Evolutionary conservation across 2,888 invertebrate genomes (phyloP).

Genomic region (Volucella inanis): DNA sequence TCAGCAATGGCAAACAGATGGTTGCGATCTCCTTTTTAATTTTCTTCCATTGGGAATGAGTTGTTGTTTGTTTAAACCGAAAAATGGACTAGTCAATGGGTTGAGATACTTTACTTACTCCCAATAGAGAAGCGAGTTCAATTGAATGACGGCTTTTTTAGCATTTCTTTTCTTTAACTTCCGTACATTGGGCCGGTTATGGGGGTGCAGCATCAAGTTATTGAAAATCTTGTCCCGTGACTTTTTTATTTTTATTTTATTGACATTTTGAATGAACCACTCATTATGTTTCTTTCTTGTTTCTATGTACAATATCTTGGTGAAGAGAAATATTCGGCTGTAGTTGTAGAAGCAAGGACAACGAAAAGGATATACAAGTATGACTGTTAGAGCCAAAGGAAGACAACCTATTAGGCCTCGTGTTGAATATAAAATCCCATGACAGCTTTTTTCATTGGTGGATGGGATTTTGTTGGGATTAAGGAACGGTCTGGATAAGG

Average conservation of each 20-base stretch:
- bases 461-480: too few species aligned
- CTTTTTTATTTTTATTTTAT: constrained; percentile 61
- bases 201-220: constrained; percentile 19
- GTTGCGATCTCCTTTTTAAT: constrained; percentile 21
- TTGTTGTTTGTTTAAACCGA: constrained; percentile 42
- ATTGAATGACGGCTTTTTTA: too few species aligned
- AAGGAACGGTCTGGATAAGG: too few species aligned
- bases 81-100: background rate
- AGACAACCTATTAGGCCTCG: too few species aligned
- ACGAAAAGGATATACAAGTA: too few species aligned
- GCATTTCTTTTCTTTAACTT: too few species aligned
- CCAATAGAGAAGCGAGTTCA: too few species aligned
- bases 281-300: constrained; percentile 21
- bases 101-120: background rate
- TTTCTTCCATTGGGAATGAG: constrained; percentile 22
- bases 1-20: constrained; percentile 53
- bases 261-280: constrained; percentile 60
- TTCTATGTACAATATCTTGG: background rate
- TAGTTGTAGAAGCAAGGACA: too few species aligned
- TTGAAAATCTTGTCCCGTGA: constrained; percentile 53
- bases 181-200: background rate
- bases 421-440: too few species aligned
- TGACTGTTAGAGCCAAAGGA: too few species aligned
- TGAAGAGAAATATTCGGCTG: too few species aligned
- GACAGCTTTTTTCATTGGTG: too few species aligned